A percentile compares a stretch with the other conserved stretches of the same genome.
phyloP scores from a whole-genome alignment of 2,113 vertebrate species.

The Pterocles gutturalis region DNA sequence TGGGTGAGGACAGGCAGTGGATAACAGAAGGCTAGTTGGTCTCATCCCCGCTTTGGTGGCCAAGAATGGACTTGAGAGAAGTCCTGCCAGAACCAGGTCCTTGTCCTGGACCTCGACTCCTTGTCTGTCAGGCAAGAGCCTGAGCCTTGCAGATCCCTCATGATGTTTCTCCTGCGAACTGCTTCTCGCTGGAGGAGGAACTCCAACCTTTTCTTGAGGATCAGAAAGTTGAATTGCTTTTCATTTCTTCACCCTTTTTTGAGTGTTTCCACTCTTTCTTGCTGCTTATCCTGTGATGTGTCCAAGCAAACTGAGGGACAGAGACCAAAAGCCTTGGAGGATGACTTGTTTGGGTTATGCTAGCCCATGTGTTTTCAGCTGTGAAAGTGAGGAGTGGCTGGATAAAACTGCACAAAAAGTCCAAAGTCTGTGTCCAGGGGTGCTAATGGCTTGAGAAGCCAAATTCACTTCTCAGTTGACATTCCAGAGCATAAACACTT shows the following conservation, averaged over 20 bases:
- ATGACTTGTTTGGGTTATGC: neutral
- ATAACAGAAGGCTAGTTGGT: neutral
- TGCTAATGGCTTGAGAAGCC: neutral
- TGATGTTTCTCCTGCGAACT: neutral
- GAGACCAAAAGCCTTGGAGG: neutral
- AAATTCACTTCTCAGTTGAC: neutral
- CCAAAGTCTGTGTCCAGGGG: neutral
- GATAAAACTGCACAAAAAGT: neutral
- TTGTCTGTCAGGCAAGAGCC: neutral
- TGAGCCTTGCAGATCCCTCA: accelerated
- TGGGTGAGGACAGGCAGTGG: accelerated
- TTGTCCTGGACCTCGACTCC: accelerated
- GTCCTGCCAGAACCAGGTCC: neutral
- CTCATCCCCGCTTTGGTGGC: neutral
- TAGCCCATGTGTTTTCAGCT: neutral
- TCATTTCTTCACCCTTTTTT: neutral
- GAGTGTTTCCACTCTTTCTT: neutral
- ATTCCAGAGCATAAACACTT: neutral
- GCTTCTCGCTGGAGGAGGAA: neutral
- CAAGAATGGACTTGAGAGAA: neutral
- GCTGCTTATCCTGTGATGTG: neutral
- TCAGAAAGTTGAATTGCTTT: neutral
- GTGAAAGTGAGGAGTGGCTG: neutral
- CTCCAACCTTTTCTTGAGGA: neutral
- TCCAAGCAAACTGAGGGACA: neutral